Conservation (phyloP, 1,140 invertebrate genomes). For the Caenorhabditis briggsae region DNA sequence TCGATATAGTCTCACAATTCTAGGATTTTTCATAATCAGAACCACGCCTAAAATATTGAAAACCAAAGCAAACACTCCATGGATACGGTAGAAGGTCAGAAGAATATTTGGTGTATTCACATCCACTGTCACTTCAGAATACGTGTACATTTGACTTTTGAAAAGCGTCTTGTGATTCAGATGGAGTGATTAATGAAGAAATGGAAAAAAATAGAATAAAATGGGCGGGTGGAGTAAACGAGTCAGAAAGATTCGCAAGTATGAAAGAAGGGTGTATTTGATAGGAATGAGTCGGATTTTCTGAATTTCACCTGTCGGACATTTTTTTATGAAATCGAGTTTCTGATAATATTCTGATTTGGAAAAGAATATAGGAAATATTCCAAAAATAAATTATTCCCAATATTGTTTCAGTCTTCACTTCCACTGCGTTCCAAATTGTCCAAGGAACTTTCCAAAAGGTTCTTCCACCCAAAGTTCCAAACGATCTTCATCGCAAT, state of each 20-base stretch:
- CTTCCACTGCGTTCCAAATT: no score
- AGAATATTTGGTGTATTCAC: neutral
- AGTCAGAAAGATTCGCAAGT: slow-evolving; percentile 1
- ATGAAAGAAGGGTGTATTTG: neutral
- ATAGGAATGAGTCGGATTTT: neutral
- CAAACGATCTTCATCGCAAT: neutral
- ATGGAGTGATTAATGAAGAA: neutral
- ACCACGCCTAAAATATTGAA: slow-evolving; percentile 11
- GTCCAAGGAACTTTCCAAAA: no score
- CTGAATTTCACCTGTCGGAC: neutral
- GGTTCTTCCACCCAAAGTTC: no score
- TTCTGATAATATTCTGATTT: neutral
- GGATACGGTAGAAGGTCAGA: neutral
- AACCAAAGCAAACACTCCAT: slow-evolving; percentile 2
- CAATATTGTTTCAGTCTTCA: no score
- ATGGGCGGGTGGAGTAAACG: neutral
- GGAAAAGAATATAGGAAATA: neutral
- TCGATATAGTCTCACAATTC: slow-evolving; percentile 13
- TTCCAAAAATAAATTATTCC: no score
- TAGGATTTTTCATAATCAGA: slow-evolving; percentile 19
- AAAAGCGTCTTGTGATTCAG: neutral
- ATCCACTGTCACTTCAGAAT: slow-evolving; percentile 19
- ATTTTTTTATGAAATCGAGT: neutral
- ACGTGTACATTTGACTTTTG: slow-evolving; percentile 9
- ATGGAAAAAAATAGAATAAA: neutral